Percentiles rank a stretch among this genome's conserved stretches.
Evolutionary conservation across 2,888 invertebrate species (phyloP).

Genomic region (Drosophila rubida): DNA sequence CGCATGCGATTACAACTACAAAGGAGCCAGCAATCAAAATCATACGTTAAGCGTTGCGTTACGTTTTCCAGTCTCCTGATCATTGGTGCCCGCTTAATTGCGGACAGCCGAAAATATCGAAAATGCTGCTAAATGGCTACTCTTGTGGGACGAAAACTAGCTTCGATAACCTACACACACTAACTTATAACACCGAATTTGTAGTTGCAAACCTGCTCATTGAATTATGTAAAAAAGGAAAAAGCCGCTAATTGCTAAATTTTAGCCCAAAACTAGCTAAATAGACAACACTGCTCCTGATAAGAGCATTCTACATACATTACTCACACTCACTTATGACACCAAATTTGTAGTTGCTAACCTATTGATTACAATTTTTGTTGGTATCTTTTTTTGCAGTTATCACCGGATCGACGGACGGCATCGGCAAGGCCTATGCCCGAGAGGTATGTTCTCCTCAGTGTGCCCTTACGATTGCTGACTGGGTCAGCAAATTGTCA

Average conservation of each 20-base stretch:
- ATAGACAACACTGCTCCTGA: constrained; percentile 15
- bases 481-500: constrained; percentile 29
- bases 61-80: background rate
- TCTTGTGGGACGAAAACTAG: no score
- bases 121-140: background rate
- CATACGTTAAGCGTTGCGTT: constrained; percentile 4
- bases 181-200: no score
- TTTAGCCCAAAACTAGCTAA: background rate
- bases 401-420: constrained; percentile 95
- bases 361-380: constrained; percentile 1
- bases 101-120: background rate
- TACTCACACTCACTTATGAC: constrained; percentile 23
- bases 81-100: background rate
- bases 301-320: constrained; percentile 19
- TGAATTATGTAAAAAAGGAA: no score
- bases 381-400: constrained; percentile 86
- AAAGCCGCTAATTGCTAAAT: no score
- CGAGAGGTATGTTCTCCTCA: constrained; percentile 86
- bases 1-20: background rate
- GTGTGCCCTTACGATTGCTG: constrained; percentile 9
- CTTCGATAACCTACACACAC: no score
- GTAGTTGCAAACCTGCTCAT: no score
- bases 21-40: constrained; percentile 27
- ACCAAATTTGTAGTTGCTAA: constrained; percentile 1
- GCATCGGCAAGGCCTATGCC: constrained; percentile 95